A percentile compares a stretch with the other conserved stretches of the same genome.
phyloP scores from a whole-genome alignment of 2,888 invertebrate species.

The Tanypteryx hageni region DNA sequence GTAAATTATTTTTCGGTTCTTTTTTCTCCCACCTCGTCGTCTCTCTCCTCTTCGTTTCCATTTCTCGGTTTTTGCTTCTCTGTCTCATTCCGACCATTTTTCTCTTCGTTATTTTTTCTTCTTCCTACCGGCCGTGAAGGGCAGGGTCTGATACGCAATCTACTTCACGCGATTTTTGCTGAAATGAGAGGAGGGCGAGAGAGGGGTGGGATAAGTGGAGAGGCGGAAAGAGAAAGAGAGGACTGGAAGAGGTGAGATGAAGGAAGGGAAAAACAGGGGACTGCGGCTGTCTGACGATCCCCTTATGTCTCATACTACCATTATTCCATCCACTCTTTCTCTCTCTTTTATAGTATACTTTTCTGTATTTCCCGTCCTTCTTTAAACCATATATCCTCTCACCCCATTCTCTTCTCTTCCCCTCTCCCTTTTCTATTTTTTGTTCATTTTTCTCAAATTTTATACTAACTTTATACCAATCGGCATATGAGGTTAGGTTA shows the following conservation, averaged over 20 bases:
- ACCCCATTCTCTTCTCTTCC: too few relatives aligned
- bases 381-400: too few relatives aligned
- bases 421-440: too few relatives aligned
- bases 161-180: neutral
- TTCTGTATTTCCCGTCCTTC: too few relatives aligned
- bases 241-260: neutral
- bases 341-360: too few relatives aligned
- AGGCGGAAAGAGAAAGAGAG: neutral
- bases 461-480: too few relatives aligned
- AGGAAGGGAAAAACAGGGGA: neutral
- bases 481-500: too few relatives aligned
- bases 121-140: too few relatives aligned
- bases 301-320: too few relatives aligned
- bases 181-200: neutral
- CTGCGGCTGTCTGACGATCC: too few relatives aligned
- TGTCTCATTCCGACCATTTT: neutral
- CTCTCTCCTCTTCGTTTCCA: neutral
- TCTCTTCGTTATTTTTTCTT: neutral
- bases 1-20: constrained; percentile 25
- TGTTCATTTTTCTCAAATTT: too few relatives aligned
- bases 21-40: neutral
- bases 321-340: too few relatives aligned
- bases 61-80: neutral
- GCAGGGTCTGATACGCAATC: neutral
- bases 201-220: neutral